A percentile compares a stretch with the other conserved stretches of the same genome.
phyloP scores from a whole-genome alignment of 2,888 invertebrate species.

The Synergus itoensis region DNA sequence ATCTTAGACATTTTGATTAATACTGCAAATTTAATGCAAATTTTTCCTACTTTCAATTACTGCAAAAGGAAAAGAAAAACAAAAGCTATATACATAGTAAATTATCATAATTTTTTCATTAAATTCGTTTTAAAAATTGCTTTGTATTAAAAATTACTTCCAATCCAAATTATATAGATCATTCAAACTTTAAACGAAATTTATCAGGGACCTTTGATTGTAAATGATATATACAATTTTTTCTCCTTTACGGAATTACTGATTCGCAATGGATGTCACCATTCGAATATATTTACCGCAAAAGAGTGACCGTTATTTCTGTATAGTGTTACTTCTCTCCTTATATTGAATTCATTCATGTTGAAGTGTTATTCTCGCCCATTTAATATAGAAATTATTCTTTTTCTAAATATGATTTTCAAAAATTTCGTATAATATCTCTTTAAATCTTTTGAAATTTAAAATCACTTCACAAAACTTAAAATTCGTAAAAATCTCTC shows the following conservation, averaged over 20 bases:
- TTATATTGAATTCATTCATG: neutral
- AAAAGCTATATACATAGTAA: no score
- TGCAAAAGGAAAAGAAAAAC: neutral
- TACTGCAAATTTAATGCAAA: neutral
- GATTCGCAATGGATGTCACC: conserved; percentile 8
- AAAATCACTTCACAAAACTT: no score
- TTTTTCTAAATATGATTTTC: no score
- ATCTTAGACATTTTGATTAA: conserved; percentile 23
- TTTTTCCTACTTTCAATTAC: neutral
- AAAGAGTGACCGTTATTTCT: conserved; percentile 22
- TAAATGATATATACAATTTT: neutral
- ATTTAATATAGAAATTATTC: no score
- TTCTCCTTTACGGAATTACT: neutral
- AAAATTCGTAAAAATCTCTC: no score
- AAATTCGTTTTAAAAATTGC: no score
- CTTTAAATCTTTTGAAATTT: no score
- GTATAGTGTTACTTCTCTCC: neutral
- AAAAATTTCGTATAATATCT: no score
- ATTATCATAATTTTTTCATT: no score
- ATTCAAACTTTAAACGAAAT: no score
- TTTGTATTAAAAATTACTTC: no score
- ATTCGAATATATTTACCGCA: conserved; percentile 29
- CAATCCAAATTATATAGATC: no score
- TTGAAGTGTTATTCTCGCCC: neutral
- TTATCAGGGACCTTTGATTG: neutral